phyloP scores from a whole-genome alignment of 2,888 invertebrate genomes.

The Thysanoteuthis rhombus region DNA sequence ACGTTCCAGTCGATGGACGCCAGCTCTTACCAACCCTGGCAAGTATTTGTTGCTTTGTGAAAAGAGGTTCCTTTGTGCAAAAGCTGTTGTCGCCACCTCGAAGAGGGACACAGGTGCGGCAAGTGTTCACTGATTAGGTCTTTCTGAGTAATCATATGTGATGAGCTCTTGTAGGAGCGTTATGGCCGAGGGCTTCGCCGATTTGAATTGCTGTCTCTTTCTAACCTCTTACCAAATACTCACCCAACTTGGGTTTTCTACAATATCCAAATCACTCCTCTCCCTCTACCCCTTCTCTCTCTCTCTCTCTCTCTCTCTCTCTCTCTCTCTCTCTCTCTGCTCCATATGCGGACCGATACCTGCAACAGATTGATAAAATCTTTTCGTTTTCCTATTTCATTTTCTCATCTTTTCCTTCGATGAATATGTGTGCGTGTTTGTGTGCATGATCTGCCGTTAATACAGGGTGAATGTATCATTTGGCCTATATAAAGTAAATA shows the following conservation, averaged over 20 bases:
- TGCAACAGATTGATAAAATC: too few relatives aligned
- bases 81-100: neutral
- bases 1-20: neutral
- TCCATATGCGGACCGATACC: too few relatives aligned
- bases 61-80: neutral
- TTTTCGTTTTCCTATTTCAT: neutral
- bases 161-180: neutral
- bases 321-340: neutral
- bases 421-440: too few relatives aligned
- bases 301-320: neutral
- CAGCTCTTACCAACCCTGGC: neutral
- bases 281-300: neutral
- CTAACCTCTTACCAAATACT: too few relatives aligned
- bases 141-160: slow-evolving; percentile 12
- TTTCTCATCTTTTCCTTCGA: too few relatives aligned
- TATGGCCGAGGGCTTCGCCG: neutral
- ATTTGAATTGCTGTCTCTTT: neutral
- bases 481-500: too few relatives aligned
- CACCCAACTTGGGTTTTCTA: too few relatives aligned
- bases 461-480: too few relatives aligned
- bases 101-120: slow-evolving; percentile 12
- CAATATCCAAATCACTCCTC: too few relatives aligned
- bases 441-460: too few relatives aligned
- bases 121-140: neutral
- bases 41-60: neutral